Conservation (phyloP, 2,888 invertebrate genomes). For the Apomyelois bistriatella region DNA sequence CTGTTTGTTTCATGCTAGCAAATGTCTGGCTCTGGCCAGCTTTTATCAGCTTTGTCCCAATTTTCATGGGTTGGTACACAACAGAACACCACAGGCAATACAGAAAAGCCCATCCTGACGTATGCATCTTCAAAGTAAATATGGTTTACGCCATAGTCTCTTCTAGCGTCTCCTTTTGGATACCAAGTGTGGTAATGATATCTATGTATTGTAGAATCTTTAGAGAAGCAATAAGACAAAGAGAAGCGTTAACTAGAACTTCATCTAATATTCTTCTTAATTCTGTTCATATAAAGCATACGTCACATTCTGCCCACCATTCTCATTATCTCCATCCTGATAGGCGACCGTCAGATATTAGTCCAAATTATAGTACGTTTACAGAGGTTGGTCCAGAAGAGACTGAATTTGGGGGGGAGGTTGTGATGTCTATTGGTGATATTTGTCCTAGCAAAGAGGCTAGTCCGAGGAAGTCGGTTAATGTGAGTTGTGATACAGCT, state of each 20-base stretch:
- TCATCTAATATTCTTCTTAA: conserved; percentile 92
- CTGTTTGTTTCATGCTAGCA: conserved; percentile 90
- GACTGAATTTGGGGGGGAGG: conserved; percentile 65
- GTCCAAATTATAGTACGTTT: conserved; percentile 74
- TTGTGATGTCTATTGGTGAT: conserved; percentile 64
- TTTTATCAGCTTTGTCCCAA: conserved; percentile 95
- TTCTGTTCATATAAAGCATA: conserved; percentile 90
- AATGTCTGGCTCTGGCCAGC: conserved; percentile 96
- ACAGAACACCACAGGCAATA: conserved; percentile 87
- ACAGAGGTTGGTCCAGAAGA: conserved; percentile 73
- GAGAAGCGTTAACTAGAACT: conserved; percentile 91
- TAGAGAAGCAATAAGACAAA: conserved; percentile 89
- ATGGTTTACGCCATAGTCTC: conserved; percentile 93
- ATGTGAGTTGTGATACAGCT: conserved; percentile 73
- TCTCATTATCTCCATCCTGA: conserved; percentile 73
- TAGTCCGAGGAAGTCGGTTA: conserved; percentile 72
- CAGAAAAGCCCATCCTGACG: conserved; percentile 83
- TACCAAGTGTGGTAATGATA: conserved; percentile 94
- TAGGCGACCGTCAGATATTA: conserved; percentile 68
- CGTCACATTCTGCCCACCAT: conserved; percentile 85
- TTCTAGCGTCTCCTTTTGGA: conserved; percentile 95
- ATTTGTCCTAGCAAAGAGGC: conserved; percentile 72
- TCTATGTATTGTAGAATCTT: conserved; percentile 94
- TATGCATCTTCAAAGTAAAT: conserved; percentile 92
- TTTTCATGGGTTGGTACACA: conserved; percentile 97